phyloP scores from a whole-genome alignment of 2,113 vertebrate genomes.

The Lynx canadensis region DNA sequence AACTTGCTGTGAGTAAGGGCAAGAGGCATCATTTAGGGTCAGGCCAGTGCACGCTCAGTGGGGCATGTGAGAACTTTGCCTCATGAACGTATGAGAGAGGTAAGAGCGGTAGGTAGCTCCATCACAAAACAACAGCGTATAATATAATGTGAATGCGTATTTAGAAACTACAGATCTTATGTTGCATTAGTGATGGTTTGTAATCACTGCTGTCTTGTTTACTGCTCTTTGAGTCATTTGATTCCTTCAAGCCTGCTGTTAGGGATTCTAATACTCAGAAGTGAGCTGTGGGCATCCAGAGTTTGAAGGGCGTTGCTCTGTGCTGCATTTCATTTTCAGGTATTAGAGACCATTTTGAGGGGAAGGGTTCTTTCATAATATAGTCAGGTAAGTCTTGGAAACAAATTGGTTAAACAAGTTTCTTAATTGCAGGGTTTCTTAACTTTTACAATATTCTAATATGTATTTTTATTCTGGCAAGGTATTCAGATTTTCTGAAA shows the following conservation, averaged over 20 bases:
- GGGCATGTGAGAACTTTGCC: not conserved
- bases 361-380: not conserved
- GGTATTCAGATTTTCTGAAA: constrained; percentile 27
- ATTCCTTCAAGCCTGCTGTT: not conserved
- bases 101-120: not conserved
- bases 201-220: not conserved
- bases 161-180: not conserved
- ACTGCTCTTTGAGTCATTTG: not conserved
- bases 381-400: not conserved
- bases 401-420: not conserved
- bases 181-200: not conserved
- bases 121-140: not conserved
- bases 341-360: not conserved
- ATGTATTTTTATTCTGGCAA: not conserved
- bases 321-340: not conserved
- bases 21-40: not conserved
- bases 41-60: not conserved
- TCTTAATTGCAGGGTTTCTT: constrained; percentile 5
- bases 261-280: not conserved
- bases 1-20: not conserved
- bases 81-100: not conserved
- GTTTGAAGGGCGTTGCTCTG: not conserved
- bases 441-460: not conserved
- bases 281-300: not conserved
- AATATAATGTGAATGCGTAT: not conserved